Base-by-base conservation (phyloP, 2,888 invertebrate species). In the Andrena flavipes region DNA sequence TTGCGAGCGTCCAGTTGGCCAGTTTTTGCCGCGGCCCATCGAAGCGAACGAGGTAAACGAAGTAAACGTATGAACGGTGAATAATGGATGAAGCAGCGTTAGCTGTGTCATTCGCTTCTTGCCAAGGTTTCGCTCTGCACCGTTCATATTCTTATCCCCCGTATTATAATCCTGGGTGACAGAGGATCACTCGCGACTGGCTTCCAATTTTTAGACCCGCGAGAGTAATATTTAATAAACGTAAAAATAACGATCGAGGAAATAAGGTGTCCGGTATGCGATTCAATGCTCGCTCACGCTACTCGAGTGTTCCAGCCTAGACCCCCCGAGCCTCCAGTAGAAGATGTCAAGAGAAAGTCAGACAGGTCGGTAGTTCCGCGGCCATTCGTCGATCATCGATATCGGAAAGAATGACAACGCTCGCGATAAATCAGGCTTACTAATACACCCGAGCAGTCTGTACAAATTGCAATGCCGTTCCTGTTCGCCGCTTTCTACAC, bases 1-100 rank as follows among this genome's bases (percentile, higher is more conserved):
- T 71, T 74, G 76, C 82, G 49, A 65, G 65, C 70, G 82, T 71
- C 23, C 51, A 56, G 64, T 42, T 68, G 54, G 54, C 67, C 8
- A 59, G 74, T 78, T 82, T 84, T 84, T 80, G 70, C 51, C 20
- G 2, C 70, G 63, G 23, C n/a, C 59, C 63, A 23, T 49, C 73
- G 42, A 64, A 75, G 60, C 30, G 78, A 82, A 76, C 68, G 72
- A 72, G 65, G 73, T 82, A 76, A 72, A 82, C 48, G 83, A 83
- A 73, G 78, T 79, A 79, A 84, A 82, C 73, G 79, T 77, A 83
- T 76, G 72, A 83, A 82, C 75, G 59, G 83, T 84, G 84, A 84
- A 84, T 84, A 84, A 84, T 83, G 84, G 84, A 84, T 82, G 83
- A 79, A 60, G 71, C 71, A 33, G 60, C 23, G 63, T 76, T 69